Evolutionary conservation across 2,888 invertebrate genomes (phyloP), one percentile per base, ranked within the genome.

Genomic region (Uropetala carovei): DNA sequence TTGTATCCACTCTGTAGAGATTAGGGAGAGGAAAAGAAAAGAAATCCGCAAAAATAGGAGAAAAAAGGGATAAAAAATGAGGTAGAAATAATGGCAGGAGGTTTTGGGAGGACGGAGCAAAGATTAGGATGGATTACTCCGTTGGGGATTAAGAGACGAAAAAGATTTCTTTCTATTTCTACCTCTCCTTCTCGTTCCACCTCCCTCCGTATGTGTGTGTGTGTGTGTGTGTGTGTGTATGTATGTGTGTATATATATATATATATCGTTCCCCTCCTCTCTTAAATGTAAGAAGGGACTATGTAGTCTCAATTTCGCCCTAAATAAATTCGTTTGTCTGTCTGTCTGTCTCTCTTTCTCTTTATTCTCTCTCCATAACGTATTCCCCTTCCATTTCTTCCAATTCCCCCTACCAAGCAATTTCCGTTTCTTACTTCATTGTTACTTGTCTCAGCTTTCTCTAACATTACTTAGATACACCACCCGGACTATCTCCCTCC

Each of bases 1-100:
- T 18, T 86, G 86, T 86, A 86, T 86, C 86, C 60, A 60, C 86
- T 86, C 86, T 86, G 60, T 64, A 86, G 86, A 86, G 86, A 86
- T 86, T 86, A 86, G 59, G 9, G 59, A 22, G 59, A 43, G 43
- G 43, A 43, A 43, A 43, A 43, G 43, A 43, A 43, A 43, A 43
- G 43, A 5, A 43, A 5, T 43, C 43, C 43, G 43, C 43, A 1
- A 43, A 43, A 43, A 43, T 43, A 43, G 86, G 30, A 59, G 43
- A 14, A 43, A 83, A n/a, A 18, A 84, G 59, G 60, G 14, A 86
- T 59, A 86, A 27, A 60, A 85, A 85, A n/a, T 59, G 85, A 59
- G 56, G 30, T 58, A 27, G 59, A 22, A 60, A 22, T 64, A 57
- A 60, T 30, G 59, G 18, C 58, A 30, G 60, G 59, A 83, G 83